Evolutionary conservation across 2,797 vertebrate genomes (phyloP).

Genomic region (Psittacula derbiana): DNA sequence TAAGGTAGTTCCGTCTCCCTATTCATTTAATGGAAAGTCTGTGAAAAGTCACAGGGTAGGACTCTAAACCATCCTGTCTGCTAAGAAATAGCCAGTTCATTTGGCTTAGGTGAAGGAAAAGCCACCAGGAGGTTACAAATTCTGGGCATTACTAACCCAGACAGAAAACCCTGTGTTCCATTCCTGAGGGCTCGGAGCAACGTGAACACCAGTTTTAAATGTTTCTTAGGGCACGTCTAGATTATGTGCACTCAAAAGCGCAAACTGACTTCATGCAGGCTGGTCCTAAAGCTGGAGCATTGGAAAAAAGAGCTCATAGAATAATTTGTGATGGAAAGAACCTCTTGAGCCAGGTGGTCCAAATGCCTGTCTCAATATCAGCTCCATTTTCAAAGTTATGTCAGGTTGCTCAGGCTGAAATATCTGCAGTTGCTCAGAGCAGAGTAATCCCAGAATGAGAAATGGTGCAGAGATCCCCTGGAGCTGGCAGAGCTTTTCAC

Average conservation of each 20-base stretch:
- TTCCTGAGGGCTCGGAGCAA: background rate
- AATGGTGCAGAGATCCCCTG: background rate
- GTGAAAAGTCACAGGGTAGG: background rate
- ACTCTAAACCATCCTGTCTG: background rate
- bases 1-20: background rate
- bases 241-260: background rate
- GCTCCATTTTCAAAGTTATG: background rate
- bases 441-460: background rate
- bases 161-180: background rate
- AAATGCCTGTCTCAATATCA: background rate
- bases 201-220: background rate
- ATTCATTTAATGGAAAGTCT: background rate
- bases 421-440: background rate
- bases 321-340: background rate
- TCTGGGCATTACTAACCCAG: background rate
- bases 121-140: background rate
- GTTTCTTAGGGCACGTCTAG: background rate
- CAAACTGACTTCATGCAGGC: background rate
- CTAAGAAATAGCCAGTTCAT: background rate
- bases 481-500: background rate
- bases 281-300: background rate
- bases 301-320: background rate
- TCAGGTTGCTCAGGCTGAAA: background rate
- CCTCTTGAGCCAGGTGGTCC: background rate
- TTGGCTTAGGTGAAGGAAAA: background rate